Evolutionary conservation across 2,113 vertebrate species (phyloP).

Genomic region (Ammodytes dubius): DNA sequence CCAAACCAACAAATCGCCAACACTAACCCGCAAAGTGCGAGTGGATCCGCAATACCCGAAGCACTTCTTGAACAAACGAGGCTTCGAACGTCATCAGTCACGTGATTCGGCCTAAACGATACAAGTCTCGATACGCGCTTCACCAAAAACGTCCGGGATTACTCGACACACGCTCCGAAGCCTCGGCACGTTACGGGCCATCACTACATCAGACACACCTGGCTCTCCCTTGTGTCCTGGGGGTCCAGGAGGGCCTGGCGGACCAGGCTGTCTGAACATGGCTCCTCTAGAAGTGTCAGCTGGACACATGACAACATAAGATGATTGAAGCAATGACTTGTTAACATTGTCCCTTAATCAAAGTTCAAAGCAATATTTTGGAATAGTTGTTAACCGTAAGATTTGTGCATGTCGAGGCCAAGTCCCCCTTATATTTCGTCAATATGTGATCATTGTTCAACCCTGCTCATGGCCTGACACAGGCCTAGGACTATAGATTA

Average conservation of each 20-base stretch:
- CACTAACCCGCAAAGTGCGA: too few species aligned
- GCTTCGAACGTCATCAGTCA: too few species aligned
- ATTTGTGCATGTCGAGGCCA: background rate
- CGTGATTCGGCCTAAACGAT: too few species aligned
- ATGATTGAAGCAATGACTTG: background rate
- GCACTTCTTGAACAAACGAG: too few species aligned
- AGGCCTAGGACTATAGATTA: background rate
- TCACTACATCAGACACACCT: too few species aligned
- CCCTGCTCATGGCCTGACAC: background rate
- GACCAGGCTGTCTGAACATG: slow-evolving; percentile 85
- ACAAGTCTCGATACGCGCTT: too few species aligned
- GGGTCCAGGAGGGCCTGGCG: slow-evolving; percentile 88
- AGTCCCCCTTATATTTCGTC: background rate
- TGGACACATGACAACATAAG: slow-evolving; percentile 49
- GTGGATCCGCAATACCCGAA: too few species aligned
- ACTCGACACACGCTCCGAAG: too few species aligned
- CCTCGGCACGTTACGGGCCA: too few species aligned
- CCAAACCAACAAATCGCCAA: too few species aligned
- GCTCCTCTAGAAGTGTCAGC: slow-evolving; percentile 82
- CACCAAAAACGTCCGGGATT: too few species aligned
- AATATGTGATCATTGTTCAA: background rate
- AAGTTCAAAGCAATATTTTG: background rate
- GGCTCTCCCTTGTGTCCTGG: slow-evolving; percentile 86
- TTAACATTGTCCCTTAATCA: background rate
- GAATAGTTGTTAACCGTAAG: background rate